Percentiles rank a stretch among this genome's conserved stretches.
Evolutionary conservation across 2,113 vertebrate species (phyloP).

Genomic region (Shinisaurus crocodilurus): DNA sequence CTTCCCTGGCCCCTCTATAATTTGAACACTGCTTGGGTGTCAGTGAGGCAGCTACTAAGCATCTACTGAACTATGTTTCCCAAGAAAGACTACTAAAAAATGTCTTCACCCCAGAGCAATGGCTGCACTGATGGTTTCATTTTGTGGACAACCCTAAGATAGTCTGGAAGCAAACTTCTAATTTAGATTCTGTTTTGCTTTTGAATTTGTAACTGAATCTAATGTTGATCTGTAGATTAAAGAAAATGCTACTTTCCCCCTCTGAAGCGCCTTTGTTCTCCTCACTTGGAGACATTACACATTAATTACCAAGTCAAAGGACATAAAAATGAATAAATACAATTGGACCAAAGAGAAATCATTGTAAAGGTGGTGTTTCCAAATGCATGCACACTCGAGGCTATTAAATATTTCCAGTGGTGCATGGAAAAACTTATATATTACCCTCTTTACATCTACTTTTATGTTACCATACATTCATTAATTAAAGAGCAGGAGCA

Average conservation of each 20-base stretch:
- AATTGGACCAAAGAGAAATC: neutral
- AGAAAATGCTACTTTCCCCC: neutral
- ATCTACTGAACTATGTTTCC: neutral
- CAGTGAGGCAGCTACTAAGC: neutral
- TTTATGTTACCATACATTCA: conserved; percentile 67
- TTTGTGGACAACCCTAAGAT: neutral
- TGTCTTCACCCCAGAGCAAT: neutral
- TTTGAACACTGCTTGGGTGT: neutral
- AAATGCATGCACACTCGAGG: conserved; percentile 28
- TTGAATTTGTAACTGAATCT: neutral
- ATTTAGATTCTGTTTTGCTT: conserved; percentile 24
- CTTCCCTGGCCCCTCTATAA: neutral
- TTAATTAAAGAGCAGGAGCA: conserved; percentile 69
- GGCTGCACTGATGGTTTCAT: neutral
- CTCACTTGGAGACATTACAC: conserved; percentile 13
- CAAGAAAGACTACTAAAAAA: conserved; percentile 2
- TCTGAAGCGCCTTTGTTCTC: neutral
- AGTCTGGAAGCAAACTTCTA: neutral
- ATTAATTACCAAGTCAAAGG: conserved; percentile 21
- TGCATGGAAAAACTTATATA: conserved; percentile 50
- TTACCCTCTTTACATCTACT: conserved; percentile 58
- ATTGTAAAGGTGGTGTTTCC: conserved; percentile 39
- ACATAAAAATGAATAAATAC: neutral
- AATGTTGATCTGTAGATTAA: conserved; percentile 29
- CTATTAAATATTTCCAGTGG: conserved; percentile 50